These are phyloP conservation scores for Chelon auratus DNA, from an alignment of 2,797 vertebrate genomes.

Conservation along the genomic window DNA sequence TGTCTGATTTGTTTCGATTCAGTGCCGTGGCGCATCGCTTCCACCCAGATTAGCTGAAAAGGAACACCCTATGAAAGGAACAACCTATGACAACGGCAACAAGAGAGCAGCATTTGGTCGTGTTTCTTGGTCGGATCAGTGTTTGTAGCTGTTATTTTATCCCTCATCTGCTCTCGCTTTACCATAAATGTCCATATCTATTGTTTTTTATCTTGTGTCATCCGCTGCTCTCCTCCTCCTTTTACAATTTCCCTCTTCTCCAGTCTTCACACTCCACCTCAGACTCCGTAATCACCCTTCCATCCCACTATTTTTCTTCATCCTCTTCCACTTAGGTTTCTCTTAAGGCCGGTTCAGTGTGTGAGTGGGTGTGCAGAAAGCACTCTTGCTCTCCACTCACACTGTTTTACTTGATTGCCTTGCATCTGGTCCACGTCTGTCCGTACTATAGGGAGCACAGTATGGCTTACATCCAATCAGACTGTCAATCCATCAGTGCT, in stretches of 20 bases:
- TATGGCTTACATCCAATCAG: conserved; percentile 63
- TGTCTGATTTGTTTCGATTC: conserved; percentile 31
- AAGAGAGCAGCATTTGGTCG: conserved; percentile 8
- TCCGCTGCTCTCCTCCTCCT: conserved; percentile 33
- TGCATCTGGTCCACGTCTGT: conserved; percentile 46
- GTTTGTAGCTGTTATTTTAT: neutral
- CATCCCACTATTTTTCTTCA: conserved; percentile 54
- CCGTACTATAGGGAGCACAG: conserved; percentile 32
- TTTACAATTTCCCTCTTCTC: conserved; percentile 48
- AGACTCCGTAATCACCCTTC: conserved; percentile 47
- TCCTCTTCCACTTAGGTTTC: conserved; percentile 42
- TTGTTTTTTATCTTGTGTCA: conserved; percentile 36
- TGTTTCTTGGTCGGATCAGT: neutral
- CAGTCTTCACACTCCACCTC: conserved; percentile 35
- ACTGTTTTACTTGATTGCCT: conserved; percentile 59
- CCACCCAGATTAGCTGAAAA: conserved; percentile 1
- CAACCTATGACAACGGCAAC: conserved; percentile 17
- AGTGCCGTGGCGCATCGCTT: neutral
- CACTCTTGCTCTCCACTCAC: conserved; percentile 44
- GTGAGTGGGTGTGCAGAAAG: conserved; percentile 54
- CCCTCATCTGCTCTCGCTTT: too few relatives aligned
- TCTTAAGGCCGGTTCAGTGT: conserved; percentile 38
- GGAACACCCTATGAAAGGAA: neutral
- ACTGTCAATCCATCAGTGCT: conserved; percentile 59
- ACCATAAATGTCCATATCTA: neutral